A percentile compares a stretch with the other conserved stretches of the same genome.
phyloP scores from a whole-genome alignment of 1,140 invertebrate genomes.

The Drosophila pallidifrons region DNA sequence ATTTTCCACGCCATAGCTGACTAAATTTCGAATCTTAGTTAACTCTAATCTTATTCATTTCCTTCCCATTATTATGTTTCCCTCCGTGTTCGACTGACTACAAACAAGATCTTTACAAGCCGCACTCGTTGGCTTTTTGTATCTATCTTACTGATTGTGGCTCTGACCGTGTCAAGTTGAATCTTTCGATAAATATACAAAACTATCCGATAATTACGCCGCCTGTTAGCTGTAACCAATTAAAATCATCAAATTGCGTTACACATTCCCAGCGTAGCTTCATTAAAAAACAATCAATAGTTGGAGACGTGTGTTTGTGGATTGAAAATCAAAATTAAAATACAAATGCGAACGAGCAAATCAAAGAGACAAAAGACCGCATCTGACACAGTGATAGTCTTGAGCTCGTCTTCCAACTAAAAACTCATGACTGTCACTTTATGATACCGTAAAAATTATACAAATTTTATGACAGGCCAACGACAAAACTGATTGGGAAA shows the following conservation, averaged over 20 bases:
- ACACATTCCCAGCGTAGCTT: slow-evolving; percentile 66
- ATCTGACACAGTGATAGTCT: not conserved
- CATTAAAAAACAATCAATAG: slow-evolving; percentile 77
- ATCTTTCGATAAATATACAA: slow-evolving; percentile 20
- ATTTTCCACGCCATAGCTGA: slow-evolving; percentile 49
- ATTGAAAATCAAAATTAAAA: slow-evolving; percentile 59
- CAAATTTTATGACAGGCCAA: slow-evolving; percentile 77
- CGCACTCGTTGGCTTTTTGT: not conserved
- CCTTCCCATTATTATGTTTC: slow-evolving; percentile 5
- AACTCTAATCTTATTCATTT: slow-evolving; percentile 24
- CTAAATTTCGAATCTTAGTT: slow-evolving; percentile 40
- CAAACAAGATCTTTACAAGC: slow-evolving; percentile 41
- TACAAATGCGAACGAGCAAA: slow-evolving; percentile 75
- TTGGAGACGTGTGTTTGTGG: slow-evolving; percentile 3
- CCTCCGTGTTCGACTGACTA: not conserved
- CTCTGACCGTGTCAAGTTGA: slow-evolving; percentile 23
- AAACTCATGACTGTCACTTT: slow-evolving; percentile 76
- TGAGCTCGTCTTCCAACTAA: slow-evolving; percentile 53
- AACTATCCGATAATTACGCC: slow-evolving; percentile 60
- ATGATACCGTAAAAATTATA: slow-evolving; percentile 78
- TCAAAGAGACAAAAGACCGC: slow-evolving; percentile 66
- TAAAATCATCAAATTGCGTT: slow-evolving; percentile 78
- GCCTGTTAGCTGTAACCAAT: slow-evolving; percentile 73
- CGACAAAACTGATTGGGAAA: slow-evolving; percentile 80
- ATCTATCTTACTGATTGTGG: not conserved